These are phyloP conservation scores for Argynnis bischoffii DNA, from an alignment of 2,888 invertebrate genomes.

Conservation along the genomic window DNA sequence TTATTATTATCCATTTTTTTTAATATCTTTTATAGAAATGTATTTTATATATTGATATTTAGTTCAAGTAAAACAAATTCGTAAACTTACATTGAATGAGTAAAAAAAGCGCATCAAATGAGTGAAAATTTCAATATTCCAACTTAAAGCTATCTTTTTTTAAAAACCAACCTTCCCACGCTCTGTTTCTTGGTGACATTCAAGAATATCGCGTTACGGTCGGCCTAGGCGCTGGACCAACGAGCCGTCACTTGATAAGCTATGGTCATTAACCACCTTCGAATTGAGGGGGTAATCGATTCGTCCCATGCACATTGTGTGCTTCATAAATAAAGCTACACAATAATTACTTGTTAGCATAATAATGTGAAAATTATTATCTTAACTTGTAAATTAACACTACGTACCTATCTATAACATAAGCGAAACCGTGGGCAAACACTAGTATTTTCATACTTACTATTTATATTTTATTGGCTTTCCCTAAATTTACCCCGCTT, in stretches of 20 bases:
- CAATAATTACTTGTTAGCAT: too few species aligned
- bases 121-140: background rate
- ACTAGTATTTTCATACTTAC: background rate
- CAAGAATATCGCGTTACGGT: slow-evolving; percentile 32
- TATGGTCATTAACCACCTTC: slow-evolving; percentile 20
- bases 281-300: background rate
- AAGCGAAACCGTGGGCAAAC: too few species aligned
- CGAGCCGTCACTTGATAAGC: slow-evolving; percentile 26
- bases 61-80: too few species aligned
- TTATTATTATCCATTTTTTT: too few species aligned
- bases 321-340: too few species aligned
- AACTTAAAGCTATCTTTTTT: background rate
- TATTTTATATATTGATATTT: too few species aligned
- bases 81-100: background rate
- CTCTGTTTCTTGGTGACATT: slow-evolving; percentile 29
- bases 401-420: too few species aligned
- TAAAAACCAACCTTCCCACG: slow-evolving; percentile 28
- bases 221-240: slow-evolving; percentile 22
- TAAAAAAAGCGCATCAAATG: slow-evolving; percentile 9
- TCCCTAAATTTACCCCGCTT: background rate
- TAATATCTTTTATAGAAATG: too few species aligned
- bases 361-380: too few species aligned
- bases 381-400: too few species aligned
- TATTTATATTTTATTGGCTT: background rate
- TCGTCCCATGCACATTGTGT: too few species aligned